phyloP scores from a whole-genome alignment of 2,888 invertebrate genomes.

The Pseudococcus jackbeardsleyi region DNA sequence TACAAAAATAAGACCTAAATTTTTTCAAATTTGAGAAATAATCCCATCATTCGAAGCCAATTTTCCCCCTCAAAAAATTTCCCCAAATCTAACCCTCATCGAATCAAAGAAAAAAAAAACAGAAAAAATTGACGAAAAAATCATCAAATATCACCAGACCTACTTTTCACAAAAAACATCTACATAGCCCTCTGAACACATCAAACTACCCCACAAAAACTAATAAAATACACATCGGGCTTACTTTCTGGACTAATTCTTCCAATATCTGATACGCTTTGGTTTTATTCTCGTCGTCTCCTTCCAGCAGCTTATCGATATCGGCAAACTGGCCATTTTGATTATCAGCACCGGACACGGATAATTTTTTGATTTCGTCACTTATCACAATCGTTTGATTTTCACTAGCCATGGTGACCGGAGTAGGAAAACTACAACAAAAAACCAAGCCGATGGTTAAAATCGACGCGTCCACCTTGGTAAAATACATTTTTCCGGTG shows the following conservation, averaged over 20 bases:
- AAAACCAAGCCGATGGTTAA: not conserved
- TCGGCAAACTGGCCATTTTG: conserved; percentile 65
- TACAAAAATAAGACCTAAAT: too few species aligned
- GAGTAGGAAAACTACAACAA: conserved; percentile 33
- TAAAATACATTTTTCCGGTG: not conserved
- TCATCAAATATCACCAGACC: too few species aligned
- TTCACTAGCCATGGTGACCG: conserved; percentile 49
- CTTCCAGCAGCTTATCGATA: conserved; percentile 67
- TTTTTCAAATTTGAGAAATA: too few species aligned
- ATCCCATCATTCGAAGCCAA: too few species aligned
- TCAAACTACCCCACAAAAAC: too few species aligned
- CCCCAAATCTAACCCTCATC: too few species aligned
- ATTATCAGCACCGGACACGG: not conserved
- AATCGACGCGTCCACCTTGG: not conserved
- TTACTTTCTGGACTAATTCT: conserved; percentile 66
- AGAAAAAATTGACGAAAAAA: too few species aligned
- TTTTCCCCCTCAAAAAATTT: too few species aligned
- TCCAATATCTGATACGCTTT: conserved; percentile 67
- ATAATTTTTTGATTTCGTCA: not conserved
- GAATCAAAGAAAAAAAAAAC: too few species aligned
- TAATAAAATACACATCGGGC: too few species aligned
- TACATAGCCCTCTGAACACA: too few species aligned
- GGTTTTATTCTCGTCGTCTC: conserved; percentile 67
- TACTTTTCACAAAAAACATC: too few species aligned
- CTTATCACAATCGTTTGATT: conserved; percentile 33